Base-by-base conservation (phyloP, 2,113 vertebrate genomes). In the Motacilla alba region DNA sequence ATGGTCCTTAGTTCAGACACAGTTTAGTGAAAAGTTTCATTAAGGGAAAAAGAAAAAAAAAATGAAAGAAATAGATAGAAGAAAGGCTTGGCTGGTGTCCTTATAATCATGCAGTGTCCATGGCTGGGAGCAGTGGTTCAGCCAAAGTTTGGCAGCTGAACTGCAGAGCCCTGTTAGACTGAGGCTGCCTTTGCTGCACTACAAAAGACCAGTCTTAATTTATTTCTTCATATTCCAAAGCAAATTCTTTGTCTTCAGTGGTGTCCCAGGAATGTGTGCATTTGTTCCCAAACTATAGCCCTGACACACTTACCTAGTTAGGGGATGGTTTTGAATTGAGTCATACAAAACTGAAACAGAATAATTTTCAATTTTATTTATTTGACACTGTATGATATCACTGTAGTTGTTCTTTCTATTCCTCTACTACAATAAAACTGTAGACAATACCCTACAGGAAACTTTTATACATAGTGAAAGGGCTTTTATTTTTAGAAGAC, bases 401-500 rank as follows among this genome's bases (percentile, higher is more conserved):
- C 94, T 89, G 11, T 75, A 75, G 94, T 89, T 87, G 64, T 84
- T 88, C 96, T 86, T 67, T 87, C 81, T 81, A 3, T 96, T 89
- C 53, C 80, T 94, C 55, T 86, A 37, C 55, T 62, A 87, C 95
- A 97, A 96, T 95, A 97, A 97, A 96, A 87, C 85, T 91, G 86
- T 94, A 96, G 94, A 97, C 91, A 95, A 77, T 96, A 53, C 90
- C 83, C 96, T 96, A 76, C 91, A 72, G 76, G 96, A 94, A 95
- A 63, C 70, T 93, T 97, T 97, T 95, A 91, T 96, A 47, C 88
- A 68, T 59, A 73, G 72, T 73, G 87, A 75, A 95, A 94, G 69
- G 80, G 50, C 81, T 96, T 96, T 97, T 97, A 97, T 97, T 95
- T 75, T 92, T 89, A 92, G 80, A 92, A 96, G 63, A 70, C 39